Conservation (phyloP, 2,797 vertebrate genomes). For the Phrynocephalus vlangalii region DNA sequence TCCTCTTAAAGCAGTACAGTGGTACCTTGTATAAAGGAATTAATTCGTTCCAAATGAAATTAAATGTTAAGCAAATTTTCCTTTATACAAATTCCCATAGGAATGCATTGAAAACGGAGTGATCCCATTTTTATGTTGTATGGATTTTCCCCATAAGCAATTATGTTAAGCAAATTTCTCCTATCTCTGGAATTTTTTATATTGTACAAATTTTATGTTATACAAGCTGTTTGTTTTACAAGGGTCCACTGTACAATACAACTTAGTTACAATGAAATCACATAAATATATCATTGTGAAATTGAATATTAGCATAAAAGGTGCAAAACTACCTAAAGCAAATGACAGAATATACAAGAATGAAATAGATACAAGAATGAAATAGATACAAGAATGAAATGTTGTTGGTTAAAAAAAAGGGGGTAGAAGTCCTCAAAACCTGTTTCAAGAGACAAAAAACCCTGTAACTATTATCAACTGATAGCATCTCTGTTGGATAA, state of each 20-base stretch:
- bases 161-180: too few relatives aligned
- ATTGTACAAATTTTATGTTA: too few relatives aligned
- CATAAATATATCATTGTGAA: not conserved
- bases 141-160: too few relatives aligned
- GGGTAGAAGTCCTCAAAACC: not conserved
- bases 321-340: not conserved
- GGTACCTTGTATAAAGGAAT: too few relatives aligned
- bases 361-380: not conserved
- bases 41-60: too few relatives aligned
- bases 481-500: conserved; percentile 20
- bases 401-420: not conserved
- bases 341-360: not conserved
- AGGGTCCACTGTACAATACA: not conserved
- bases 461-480: not conserved
- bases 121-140: too few relatives aligned
- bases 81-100: too few relatives aligned
- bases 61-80: too few relatives aligned
- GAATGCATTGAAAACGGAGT: too few relatives aligned
- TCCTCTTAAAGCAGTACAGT: not conserved
- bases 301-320: not conserved
- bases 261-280: not conserved
- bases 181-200: too few relatives aligned
- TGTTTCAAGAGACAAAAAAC: not conserved
- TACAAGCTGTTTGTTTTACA: too few relatives aligned
- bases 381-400: not conserved